Conservation (phyloP, 2,797 vertebrate genomes). For the Merluccius polli region DNA sequence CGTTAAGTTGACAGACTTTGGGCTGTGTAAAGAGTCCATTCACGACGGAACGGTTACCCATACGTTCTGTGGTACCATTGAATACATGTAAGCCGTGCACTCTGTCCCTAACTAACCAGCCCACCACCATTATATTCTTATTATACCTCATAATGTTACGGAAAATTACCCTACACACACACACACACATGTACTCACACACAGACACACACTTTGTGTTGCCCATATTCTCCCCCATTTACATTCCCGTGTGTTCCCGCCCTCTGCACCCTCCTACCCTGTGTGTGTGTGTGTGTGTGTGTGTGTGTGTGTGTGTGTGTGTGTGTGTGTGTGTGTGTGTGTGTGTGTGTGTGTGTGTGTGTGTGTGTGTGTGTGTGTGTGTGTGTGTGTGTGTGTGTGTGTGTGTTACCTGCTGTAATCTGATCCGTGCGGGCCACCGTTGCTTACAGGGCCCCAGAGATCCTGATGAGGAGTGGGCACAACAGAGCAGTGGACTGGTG, state of each 20-base stretch:
- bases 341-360: no score
- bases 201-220: background rate
- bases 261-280: background rate
- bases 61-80: conserved; percentile 98
- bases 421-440: background rate
- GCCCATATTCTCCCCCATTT: background rate
- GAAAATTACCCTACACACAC: background rate
- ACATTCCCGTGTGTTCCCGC: no score
- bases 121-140: background rate
- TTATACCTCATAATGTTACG: background rate
- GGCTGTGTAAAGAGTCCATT: conserved; percentile 97
- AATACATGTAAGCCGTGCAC: conserved; percentile 82
- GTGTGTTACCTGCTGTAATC: no score
- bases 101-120: background rate
- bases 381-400: no score
- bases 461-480: conserved; percentile 97
- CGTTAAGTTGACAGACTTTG: conserved; percentile 94
- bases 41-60: conserved; percentile 98
- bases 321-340: no score
- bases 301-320: no score
- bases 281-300: background rate
- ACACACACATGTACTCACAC: background rate
- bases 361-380: no score
- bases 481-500: conserved; percentile 99
- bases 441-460: conserved; percentile 90